phyloP scores from a whole-genome alignment of 2,888 invertebrate species.

The Peribatodes rhomboidaria region DNA sequence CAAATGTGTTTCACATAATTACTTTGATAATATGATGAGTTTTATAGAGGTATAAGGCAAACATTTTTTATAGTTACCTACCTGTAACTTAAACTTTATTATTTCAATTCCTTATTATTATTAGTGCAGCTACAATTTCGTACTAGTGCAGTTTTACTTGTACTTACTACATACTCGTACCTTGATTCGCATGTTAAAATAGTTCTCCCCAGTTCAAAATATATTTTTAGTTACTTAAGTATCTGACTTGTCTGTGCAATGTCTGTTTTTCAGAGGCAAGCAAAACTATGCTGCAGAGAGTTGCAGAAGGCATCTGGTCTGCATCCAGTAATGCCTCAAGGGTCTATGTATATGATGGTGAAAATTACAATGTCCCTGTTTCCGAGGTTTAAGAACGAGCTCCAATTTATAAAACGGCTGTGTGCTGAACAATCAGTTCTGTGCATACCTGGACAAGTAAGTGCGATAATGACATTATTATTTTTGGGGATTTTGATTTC shows the following conservation, averaged over 20 bases:
- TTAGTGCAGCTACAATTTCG: no score
- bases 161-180: no score
- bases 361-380: slow-evolving; percentile 92
- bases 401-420: slow-evolving; percentile 95
- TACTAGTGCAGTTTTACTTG: no score
- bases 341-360: slow-evolving; percentile 99
- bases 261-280: slow-evolving; percentile 89
- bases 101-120: no score
- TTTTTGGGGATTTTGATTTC: no score
- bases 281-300: slow-evolving; percentile 90
- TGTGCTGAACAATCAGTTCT: slow-evolving; percentile 98
- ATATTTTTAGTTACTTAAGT: no score
- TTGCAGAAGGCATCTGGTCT: slow-evolving; percentile 92
- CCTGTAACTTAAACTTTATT: background rate
- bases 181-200: no score
- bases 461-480: background rate
- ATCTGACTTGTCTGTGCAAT: background rate
- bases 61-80: background rate
- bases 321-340: slow-evolving; percentile 96
- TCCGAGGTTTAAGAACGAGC: slow-evolving; percentile 92
- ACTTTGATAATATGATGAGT: slow-evolving; percentile 90
- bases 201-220: no score
- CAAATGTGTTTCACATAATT: slow-evolving; percentile 92
- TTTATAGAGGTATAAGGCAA: slow-evolving; percentile 73
- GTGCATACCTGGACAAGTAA: slow-evolving; percentile 96